Evolutionary conservation across 2,113 vertebrate species (phyloP).

Genomic region (Varanus salvator): DNA sequence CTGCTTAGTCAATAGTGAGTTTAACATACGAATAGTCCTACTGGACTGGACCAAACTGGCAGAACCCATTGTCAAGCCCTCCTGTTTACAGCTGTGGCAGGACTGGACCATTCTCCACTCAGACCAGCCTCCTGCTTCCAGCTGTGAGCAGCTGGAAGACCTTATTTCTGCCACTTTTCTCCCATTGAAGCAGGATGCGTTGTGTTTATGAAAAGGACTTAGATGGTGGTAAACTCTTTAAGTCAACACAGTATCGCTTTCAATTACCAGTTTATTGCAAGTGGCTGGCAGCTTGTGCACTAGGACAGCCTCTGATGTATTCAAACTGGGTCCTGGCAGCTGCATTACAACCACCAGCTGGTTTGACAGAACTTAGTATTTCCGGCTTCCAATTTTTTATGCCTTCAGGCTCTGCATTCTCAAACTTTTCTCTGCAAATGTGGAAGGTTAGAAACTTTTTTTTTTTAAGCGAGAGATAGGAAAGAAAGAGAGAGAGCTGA

Average conservation of each 20-base stretch:
- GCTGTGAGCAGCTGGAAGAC: neutral
- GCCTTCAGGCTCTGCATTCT: conserved; percentile 5
- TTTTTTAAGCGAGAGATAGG: neutral
- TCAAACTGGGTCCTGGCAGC: neutral
- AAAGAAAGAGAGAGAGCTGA: neutral
- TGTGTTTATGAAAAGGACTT: neutral
- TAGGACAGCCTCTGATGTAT: neutral
- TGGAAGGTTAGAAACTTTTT: neutral
- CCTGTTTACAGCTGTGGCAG: no score
- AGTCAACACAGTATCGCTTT: neutral
- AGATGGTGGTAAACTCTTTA: neutral
- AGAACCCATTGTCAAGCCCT: no score
- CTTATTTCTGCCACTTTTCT: neutral
- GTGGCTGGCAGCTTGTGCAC: neutral
- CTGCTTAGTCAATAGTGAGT: neutral
- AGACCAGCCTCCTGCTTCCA: neutral
- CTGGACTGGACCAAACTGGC: neutral
- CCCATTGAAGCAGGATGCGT: neutral
- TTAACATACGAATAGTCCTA: neutral
- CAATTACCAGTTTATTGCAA: conserved; percentile 7
- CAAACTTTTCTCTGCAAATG: conserved; percentile 2
- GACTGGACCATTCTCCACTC: neutral
- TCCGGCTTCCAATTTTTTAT: conserved; percentile 5
- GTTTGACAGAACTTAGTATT: neutral
- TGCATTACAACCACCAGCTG: conserved; percentile 11